These are phyloP conservation scores for Chaetophractus vellerosus DNA, from an alignment of 2,797 vertebrate genomes.

Conservation along the genomic window DNA sequence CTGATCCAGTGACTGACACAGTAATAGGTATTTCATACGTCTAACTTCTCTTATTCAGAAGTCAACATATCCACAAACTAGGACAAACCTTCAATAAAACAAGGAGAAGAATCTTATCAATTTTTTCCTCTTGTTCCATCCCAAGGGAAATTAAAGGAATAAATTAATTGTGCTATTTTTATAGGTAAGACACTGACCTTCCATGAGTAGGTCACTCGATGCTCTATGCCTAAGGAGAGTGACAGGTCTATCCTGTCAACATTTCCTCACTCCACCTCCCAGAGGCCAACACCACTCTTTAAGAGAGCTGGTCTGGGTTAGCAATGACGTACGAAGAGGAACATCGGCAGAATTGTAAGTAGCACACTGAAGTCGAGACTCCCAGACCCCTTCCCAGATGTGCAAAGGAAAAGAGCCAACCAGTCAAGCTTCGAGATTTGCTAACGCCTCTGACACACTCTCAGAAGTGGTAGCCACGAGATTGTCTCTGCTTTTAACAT, in stretches of 20 bases:
- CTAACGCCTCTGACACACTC: not conserved
- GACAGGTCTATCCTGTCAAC: not conserved
- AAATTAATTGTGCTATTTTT: constrained; percentile 84
- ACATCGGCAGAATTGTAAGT: not conserved
- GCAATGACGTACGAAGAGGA: not conserved
- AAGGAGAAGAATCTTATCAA: constrained; percentile 56
- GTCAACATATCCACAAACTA: constrained; percentile 74
- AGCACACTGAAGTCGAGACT: not conserved
- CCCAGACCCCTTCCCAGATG: constrained; percentile 38
- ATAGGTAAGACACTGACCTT: constrained; percentile 70
- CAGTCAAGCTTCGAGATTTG: not conserved
- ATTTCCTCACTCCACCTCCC: not conserved
- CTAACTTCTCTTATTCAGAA: constrained; percentile 58
- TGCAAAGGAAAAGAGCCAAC: not conserved
- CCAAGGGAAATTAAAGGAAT: constrained; percentile 83
- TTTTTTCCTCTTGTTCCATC: constrained; percentile 43
- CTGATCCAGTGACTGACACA: not conserved
- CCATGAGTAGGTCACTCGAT: constrained; percentile 59
- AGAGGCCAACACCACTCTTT: not conserved
- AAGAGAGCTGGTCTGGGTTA: not conserved
- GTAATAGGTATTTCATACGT: not conserved
- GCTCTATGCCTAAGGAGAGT: not conserved
- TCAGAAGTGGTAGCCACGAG: not conserved
- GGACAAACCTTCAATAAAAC: constrained; percentile 70
- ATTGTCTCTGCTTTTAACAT: constrained; percentile 58